Evolutionary conservation across 2,113 vertebrate genomes (phyloP).

Genomic region (Bubo scandiacus): DNA sequence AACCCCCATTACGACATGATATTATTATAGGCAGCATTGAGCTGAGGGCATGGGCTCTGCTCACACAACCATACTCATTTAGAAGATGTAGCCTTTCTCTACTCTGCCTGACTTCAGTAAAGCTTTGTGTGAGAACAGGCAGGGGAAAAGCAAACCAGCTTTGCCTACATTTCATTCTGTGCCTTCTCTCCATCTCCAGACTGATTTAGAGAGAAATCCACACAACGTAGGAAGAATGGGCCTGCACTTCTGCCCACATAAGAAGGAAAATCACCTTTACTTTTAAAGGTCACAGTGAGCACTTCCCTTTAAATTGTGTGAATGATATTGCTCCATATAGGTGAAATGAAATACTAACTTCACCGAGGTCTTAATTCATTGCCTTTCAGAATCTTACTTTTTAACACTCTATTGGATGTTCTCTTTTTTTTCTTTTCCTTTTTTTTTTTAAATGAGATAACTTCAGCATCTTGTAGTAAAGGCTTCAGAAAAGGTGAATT

Average conservation of each 20-base stretch:
- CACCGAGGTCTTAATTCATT: not conserved
- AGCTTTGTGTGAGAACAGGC: not conserved
- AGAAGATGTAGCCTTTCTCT: not conserved
- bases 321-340: not conserved
- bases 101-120: not conserved
- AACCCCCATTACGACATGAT: rapidly evolving
- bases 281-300: not conserved
- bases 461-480: not conserved
- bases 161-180: not conserved
- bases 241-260: not conserved
- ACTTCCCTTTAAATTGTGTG: not conserved
- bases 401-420: not conserved
- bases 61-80: rapidly evolving
- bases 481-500: not conserved
- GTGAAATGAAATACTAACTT: not conserved
- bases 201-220: not conserved
- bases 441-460: not conserved
- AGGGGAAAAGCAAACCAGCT: not conserved
- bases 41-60: not conserved
- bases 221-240: not conserved
- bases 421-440: not conserved
- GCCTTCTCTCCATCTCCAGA: not conserved
- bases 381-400: not conserved
- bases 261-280: not conserved
- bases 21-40: not conserved